Evolutionary conservation across 2,797 vertebrate species (phyloP).

Genomic region (Melopsittacus undulatus): DNA sequence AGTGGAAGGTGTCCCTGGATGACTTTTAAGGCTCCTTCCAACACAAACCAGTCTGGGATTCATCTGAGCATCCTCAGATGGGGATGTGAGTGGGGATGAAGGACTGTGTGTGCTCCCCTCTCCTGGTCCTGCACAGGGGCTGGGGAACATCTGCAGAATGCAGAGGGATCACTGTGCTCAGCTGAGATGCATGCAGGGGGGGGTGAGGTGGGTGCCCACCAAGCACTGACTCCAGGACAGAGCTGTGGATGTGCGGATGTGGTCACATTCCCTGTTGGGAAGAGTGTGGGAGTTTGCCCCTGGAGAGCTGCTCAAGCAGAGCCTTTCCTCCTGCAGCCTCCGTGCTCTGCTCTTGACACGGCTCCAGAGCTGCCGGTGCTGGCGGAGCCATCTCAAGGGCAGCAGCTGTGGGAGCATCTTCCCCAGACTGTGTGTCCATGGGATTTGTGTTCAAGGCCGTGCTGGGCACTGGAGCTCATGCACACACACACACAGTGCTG

Average conservation of each 20-base stretch:
- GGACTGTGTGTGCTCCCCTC: neutral
- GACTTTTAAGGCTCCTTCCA: neutral
- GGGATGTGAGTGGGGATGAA: neutral
- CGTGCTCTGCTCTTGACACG: neutral
- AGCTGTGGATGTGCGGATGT: neutral
- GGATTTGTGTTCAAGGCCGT: neutral
- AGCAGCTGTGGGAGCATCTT: accelerated
- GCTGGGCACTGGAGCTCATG: neutral
- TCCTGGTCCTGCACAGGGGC: neutral
- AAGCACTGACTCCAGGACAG: accelerated
- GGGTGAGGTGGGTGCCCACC: neutral
- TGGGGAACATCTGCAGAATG: neutral
- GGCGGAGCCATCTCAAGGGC: neutral
- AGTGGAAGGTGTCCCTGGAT: neutral
- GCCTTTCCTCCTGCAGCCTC: neutral
- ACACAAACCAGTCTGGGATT: neutral
- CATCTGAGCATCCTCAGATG: neutral
- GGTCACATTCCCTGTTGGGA: neutral
- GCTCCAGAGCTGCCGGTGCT: neutral
- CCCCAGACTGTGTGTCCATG: neutral
- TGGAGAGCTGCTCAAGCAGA: neutral
- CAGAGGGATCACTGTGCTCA: neutral
- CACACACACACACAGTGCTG: neutral
- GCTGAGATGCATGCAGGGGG: neutral
- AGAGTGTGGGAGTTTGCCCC: neutral